Evolutionary conservation across 2,888 invertebrate species (phyloP), one percentile per base, ranked within the genome.

Genomic region (Hypselothyrea guttata): DNA sequence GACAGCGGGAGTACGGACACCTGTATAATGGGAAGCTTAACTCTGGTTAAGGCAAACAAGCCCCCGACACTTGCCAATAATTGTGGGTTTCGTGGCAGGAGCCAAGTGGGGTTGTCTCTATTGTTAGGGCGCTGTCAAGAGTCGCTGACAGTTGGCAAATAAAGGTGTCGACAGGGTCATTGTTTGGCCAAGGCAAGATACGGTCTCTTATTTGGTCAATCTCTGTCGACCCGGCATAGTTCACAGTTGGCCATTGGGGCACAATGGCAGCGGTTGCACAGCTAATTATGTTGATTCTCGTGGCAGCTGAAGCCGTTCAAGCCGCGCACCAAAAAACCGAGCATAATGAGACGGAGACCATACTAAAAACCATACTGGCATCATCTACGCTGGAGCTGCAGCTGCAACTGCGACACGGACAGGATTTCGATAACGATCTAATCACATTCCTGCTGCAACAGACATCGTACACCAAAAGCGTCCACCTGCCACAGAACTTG

Each of bases 361-460:
- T 38, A n/a, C 1, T 16, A 18, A n/a, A 11, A n/a, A 18, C 18
- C n/a, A 18, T 38, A 38, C 16, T 16, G 5, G 63, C 70, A 13
- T 44, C 77, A 13, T 45, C 75, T 42, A 75, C 69, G 9, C 48
- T 88, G 18, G 71, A 72, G 22, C 16, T 88, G 13, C 86, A 78
- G 35, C 48, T 88, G 13, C 86, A 78, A 34, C 48, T 88, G 30
- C 49, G 48, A 0, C 49, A 34, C 4, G 3, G 22, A 0, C 18
- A 33, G 2, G 78, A 84, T 42, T 64, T 42, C 15, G 74, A 52
- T 4, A 61, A 69, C 9, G 34, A 12, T 4, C 56, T 84, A 9
- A 68, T 86, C 4, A 51, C 62, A n/a, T 79, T 70, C 42, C 45
- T 88, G 0, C 18, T 88, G 8, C 42, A 27, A 1, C 85, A 86